These are phyloP conservation scores for Gryllus bimaculatus DNA, from an alignment of 1,140 invertebrate genomes.

Conservation along the genomic window DNA sequence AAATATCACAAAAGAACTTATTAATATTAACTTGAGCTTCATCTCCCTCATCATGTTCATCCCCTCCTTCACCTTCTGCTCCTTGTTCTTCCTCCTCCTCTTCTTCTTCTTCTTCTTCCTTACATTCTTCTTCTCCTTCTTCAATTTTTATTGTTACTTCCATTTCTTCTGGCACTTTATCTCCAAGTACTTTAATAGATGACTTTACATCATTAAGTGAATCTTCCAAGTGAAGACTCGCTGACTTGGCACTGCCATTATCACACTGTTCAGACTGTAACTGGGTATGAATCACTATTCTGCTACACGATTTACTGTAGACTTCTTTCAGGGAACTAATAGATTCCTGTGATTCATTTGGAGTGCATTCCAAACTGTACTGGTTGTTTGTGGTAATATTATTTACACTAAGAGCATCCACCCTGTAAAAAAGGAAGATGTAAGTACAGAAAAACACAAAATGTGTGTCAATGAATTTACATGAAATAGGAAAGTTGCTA, in stretches of 20 bases:
- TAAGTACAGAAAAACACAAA: too few species aligned
- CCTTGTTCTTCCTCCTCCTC: conserved; percentile 2
- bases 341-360: background rate
- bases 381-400: too few species aligned
- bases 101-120: conserved; percentile 9
- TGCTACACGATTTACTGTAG: background rate
- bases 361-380: too few species aligned
- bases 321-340: background rate
- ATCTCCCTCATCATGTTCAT: background rate
- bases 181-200: background rate
- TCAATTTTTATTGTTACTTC: conserved; percentile 2
- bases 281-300: background rate
- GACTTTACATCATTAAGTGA: background rate
- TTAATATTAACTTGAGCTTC: background rate
- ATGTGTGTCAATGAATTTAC: too few species aligned
- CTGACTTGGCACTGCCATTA: background rate
- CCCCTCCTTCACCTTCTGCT: background rate
- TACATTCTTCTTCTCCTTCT: conserved; percentile 7
- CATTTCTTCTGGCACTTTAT: background rate
- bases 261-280: background rate
- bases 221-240: background rate
- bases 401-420: too few species aligned
- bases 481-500: too few species aligned
- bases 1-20: conserved; percentile 11
- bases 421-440: too few species aligned